These are phyloP conservation scores for Raja brachyura DNA, from an alignment of 2,113 vertebrate species.

Conservation along the genomic window DNA sequence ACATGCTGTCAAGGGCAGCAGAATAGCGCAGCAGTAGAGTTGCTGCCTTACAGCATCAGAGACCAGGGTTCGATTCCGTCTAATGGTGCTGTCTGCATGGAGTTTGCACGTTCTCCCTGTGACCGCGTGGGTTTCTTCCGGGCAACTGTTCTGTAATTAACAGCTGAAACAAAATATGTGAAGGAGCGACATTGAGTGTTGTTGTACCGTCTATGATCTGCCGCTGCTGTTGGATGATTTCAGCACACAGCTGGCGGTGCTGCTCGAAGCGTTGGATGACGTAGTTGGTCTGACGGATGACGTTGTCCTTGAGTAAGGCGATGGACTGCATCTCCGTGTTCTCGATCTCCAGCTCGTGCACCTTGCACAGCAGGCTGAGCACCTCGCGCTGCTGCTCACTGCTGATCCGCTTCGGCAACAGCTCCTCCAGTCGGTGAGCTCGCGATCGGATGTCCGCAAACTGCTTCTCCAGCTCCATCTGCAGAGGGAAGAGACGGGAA, in stretches of 20 bases:
- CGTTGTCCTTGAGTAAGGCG: constrained; percentile 68
- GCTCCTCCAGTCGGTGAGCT: constrained; percentile 62
- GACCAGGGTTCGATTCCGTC: no score
- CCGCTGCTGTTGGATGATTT: constrained; percentile 78
- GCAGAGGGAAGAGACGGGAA: neutral
- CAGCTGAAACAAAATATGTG: neutral
- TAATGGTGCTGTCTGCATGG: no score
- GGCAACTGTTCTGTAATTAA: neutral
- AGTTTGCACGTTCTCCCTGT: no score
- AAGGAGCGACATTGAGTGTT: neutral
- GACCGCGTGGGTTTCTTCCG: no score
- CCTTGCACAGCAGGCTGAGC: constrained; percentile 72
- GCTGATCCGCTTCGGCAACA: constrained; percentile 61
- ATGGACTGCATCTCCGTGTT: constrained; percentile 68
- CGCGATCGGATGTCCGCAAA: constrained; percentile 60
- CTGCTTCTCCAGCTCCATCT: constrained; percentile 62
- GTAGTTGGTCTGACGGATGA: constrained; percentile 66
- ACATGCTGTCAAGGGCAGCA: no score
- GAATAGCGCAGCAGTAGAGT: no score
- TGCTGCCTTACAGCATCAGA: no score
- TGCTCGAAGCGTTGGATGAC: constrained; percentile 65
- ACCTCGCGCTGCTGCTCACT: constrained; percentile 72
- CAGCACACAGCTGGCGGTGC: constrained; percentile 70
- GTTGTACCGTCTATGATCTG: constrained; percentile 69
- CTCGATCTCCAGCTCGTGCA: constrained; percentile 75